A percentile compares a stretch with the other conserved stretches of the same genome.
These are phyloP conservation scores for Sweltsa coloradensis DNA, from an alignment of 1,140 invertebrate genomes.

Conservation along the genomic window DNA sequence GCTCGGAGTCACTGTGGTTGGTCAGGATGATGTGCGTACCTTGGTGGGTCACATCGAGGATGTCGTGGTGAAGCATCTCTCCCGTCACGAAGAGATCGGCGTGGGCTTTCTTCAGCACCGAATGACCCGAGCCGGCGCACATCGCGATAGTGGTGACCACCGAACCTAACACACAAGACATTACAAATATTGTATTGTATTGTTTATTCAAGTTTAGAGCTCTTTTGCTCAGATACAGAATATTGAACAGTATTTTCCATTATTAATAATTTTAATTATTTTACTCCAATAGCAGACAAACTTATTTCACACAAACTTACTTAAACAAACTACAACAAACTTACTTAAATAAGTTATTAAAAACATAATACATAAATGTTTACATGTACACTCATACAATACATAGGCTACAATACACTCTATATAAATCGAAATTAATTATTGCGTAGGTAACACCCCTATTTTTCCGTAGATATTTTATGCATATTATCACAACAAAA, in stretches of 20 bases:
- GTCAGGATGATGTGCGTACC: conserved; percentile 73
- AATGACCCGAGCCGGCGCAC: conserved; percentile 81
- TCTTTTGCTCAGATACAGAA: no score
- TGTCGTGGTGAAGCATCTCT: conserved; percentile 93
- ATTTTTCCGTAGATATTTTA: no score
- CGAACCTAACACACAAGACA: conserved; percentile 22
- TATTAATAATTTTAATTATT: background rate
- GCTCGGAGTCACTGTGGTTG: conserved; percentile 91
- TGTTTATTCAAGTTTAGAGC: no score
- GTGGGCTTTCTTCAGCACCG: conserved; percentile 51
- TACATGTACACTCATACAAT: no score
- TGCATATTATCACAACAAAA: no score
- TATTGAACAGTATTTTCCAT: no score
- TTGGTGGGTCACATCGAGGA: conserved; percentile 72
- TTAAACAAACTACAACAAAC: background rate
- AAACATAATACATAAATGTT: background rate
- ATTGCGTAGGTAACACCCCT: no score
- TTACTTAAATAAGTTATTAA: no score
- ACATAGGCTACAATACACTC: no score
- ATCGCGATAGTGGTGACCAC: conserved; percentile 52
- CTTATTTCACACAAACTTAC: background rate
- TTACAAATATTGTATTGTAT: no score
- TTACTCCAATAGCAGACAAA: background rate
- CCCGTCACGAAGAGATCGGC: conserved; percentile 82
- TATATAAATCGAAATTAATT: no score